Conservation (phyloP, 2,797 vertebrate species). For the Pseudochaenichthys georgianus region DNA sequence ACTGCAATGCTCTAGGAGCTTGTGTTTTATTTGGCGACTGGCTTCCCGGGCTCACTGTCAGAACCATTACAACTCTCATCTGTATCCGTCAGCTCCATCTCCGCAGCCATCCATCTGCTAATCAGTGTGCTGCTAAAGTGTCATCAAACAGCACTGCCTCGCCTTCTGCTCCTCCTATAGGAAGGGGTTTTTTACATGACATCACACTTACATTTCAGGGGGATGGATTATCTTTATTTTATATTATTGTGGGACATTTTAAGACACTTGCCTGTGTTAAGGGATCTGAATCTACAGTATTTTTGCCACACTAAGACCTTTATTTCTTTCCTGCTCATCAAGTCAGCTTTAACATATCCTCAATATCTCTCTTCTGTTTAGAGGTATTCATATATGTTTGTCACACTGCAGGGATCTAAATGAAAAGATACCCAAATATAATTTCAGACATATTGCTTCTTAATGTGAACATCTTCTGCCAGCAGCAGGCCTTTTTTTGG, state of each 20-base stretch:
- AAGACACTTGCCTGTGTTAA: neutral
- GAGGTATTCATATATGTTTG: neutral
- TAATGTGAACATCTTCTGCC: neutral
- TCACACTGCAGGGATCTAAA: neutral
- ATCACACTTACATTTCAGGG: neutral
- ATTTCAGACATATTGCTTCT: neutral
- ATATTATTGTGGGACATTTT: neutral
- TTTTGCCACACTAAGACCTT: neutral
- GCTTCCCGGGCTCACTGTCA: conserved; percentile 41
- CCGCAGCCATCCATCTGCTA: conserved; percentile 68
- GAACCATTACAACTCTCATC: conserved; percentile 66
- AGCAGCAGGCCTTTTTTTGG: conserved; percentile 9
- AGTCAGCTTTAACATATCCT: neutral
- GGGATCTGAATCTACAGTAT: neutral
- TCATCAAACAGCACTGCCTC: conserved; percentile 2
- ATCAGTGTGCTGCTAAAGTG: conserved; percentile 42
- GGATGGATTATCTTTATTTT: neutral
- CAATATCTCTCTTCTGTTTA: neutral
- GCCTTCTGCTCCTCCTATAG: neutral
- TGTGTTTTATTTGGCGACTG: conserved; percentile 21
- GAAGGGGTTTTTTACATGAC: neutral
- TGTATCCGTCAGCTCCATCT: conserved; percentile 69
- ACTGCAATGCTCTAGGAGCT: neutral
- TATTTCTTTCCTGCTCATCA: neutral
- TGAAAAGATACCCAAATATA: neutral